A percentile compares a stretch with the other conserved stretches of the same genome.
Evolutionary conservation across 1,140 invertebrate genomes (phyloP).

Genomic region (Platorchestia sp.): DNA sequence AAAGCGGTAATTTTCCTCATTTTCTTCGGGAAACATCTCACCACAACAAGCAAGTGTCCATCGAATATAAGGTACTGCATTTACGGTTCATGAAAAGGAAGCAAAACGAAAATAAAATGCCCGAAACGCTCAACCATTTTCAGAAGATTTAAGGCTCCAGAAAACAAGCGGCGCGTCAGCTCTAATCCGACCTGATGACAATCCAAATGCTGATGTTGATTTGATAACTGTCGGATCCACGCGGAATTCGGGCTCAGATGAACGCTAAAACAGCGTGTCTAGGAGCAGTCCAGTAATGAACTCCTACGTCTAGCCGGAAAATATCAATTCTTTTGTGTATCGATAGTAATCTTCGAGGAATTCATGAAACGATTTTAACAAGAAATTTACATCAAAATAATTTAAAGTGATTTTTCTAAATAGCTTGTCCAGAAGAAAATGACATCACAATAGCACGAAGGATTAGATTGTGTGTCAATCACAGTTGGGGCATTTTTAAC

Average conservation of each 20-base stretch:
- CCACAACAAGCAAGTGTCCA: too few species aligned
- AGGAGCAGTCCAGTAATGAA: background rate
- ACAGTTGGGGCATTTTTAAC: too few species aligned
- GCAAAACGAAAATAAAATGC: background rate
- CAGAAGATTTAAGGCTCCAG: background rate
- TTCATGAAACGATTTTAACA: too few species aligned
- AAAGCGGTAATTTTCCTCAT: too few species aligned
- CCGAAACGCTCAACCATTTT: background rate
- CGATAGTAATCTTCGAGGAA: background rate
- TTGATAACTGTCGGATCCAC: background rate
- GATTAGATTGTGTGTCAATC: too few species aligned
- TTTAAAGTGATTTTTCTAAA: too few species aligned
- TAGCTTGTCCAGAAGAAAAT: too few species aligned
- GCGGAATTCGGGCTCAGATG: background rate
- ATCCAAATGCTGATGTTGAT: constrained; percentile 8
- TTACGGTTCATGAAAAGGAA: background rate
- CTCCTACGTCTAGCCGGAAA: background rate
- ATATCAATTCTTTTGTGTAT: background rate
- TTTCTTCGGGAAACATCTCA: too few species aligned
- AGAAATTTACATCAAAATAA: too few species aligned
- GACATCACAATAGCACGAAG: too few species aligned
- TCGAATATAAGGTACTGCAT: background rate
- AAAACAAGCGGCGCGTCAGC: background rate
- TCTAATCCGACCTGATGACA: background rate
- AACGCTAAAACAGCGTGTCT: background rate